Percentiles rank a stretch among this genome's conserved stretches.
Conservation (phyloP, 2,888 invertebrate genomes). For the Phalangium opilio region DNA sequence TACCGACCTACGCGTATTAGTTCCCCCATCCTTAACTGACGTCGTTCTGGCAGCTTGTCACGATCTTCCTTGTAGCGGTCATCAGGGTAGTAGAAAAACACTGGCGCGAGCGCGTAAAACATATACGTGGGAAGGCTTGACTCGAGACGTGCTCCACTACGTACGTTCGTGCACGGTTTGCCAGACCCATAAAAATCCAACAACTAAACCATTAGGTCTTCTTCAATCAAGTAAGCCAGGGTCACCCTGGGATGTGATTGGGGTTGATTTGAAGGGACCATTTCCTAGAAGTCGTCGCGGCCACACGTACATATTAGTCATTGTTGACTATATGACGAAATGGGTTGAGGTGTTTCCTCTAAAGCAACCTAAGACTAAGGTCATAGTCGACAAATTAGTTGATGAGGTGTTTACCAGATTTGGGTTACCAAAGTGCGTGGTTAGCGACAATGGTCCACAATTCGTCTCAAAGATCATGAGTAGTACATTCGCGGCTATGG, state of each 20-base stretch:
- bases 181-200: too few relatives aligned
- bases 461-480: background rate
- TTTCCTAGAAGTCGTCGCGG: background rate
- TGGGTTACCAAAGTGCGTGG: conserved; percentile 4
- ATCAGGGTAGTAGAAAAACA: too few relatives aligned
- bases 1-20: too few relatives aligned
- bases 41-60: too few relatives aligned
- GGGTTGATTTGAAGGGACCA: conserved; percentile 4
- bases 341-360: conserved; percentile 8
- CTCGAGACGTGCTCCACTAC: too few relatives aligned
- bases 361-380: background rate
- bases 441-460: conserved; percentile 4
- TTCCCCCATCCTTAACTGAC: too few relatives aligned
- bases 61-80: too few relatives aligned
- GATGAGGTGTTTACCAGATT: conserved; percentile 6
- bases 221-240: too few relatives aligned
- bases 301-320: conserved; percentile 1
- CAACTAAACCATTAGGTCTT: too few relatives aligned
- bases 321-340: background rate
- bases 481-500: background rate
- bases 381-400: background rate
- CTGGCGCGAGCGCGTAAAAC: too few relatives aligned
- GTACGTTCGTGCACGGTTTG: too few relatives aligned
- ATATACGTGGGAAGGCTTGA: too few relatives aligned
- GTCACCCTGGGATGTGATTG: background rate